Base-by-base conservation (phyloP, 2,797 vertebrate genomes). In the Molossus alvarezi region DNA sequence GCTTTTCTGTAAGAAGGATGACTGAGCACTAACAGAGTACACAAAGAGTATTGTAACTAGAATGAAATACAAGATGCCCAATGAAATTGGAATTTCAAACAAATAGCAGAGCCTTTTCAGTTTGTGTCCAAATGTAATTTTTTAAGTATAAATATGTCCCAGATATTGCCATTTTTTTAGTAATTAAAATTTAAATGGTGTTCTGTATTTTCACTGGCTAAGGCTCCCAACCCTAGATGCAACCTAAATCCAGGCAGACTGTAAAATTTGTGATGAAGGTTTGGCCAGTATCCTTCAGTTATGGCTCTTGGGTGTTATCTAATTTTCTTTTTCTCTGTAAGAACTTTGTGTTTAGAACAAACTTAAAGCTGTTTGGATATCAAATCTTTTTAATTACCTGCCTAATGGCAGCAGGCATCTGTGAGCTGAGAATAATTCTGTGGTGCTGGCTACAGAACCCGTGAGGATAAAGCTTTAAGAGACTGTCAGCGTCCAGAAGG, bases 31-130 rank as follows among this genome's bases (percentile, higher is more conserved):
- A 33, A 69, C 10, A 18, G 57, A 51, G 13, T 6, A 71, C 3
- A 60, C 6, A 27, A 57, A 86, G 48, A 90, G 33, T 25, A 55
- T 15, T 48, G 13, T 60, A 27, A 5, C 11, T 62, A 21, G 53
- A 75, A 37, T 58, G 71, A 71, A 90, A 88, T 55, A 37, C 18
- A 71, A 9, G n/a, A 21, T 60, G 11, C 33, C 64, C 53, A 84
- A 3, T 33, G 58, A 91, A 69, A 69, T 83, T 29, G 37, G 65
- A 93, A 84, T 79, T 94, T 80, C 69, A 67, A 55, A 58, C 72
- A 53, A 95, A 45, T 13, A 72, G 17, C 37, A 60, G 41, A n/a
- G 2, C 13, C 5, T 62, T 60, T 90, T 33, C 14, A 21, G 21
- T 60, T 53, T 88, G 60, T 82, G 29, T 83, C 9, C 60, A 3